phyloP scores from a whole-genome alignment of 2,888 invertebrate species.

The Halictus ligatus region DNA sequence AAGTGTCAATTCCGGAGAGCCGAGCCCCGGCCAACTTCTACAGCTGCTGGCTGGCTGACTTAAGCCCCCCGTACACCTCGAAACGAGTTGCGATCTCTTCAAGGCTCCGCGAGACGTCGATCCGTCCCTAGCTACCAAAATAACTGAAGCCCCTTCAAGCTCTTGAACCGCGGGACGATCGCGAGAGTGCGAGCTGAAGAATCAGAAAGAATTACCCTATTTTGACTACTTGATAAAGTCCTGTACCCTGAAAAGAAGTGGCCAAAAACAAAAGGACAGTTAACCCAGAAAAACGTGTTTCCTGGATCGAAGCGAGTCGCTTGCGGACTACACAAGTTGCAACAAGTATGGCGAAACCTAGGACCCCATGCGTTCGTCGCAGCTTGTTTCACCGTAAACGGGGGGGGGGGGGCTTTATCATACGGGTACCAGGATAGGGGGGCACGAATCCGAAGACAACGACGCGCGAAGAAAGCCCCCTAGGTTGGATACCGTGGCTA shows the following conservation, averaged over 20 bases:
- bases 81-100: neutral
- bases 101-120: neutral
- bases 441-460: slow-evolving; percentile 16
- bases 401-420: neutral
- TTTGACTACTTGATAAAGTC: too few species aligned
- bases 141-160: too few species aligned
- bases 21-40: neutral
- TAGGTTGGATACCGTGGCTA: slow-evolving; percentile 44
- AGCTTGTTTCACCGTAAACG: neutral
- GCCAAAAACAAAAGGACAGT: too few species aligned
- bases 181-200: too few species aligned
- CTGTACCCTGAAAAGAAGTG: too few species aligned
- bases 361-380: neutral
- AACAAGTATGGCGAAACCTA: neutral
- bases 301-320: neutral
- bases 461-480: slow-evolving; percentile 26
- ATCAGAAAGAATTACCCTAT: too few species aligned
- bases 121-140: neutral
- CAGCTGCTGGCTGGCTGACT: neutral
- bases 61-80: neutral
- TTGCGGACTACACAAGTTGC: neutral
- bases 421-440: neutral
- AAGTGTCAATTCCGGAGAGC: slow-evolving; percentile 63
- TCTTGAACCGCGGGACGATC: too few species aligned
- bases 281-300: too few species aligned